Evolutionary conservation across 2,797 vertebrate genomes (phyloP), one percentile per base, ranked within the genome.

Genomic region (Lerista edwardsae): DNA sequence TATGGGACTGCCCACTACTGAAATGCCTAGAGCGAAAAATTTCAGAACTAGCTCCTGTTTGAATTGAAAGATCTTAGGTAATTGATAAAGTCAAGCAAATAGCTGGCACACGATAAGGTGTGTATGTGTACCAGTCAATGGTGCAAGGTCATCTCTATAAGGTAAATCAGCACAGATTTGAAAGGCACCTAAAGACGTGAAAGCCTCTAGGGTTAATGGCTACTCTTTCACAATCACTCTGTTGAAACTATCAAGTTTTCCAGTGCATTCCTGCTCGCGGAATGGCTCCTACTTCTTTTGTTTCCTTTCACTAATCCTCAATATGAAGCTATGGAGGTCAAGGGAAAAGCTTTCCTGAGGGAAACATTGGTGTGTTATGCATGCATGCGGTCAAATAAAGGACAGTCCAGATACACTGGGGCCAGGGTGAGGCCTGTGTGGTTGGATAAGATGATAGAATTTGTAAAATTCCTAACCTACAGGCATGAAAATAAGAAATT

Each of bases 231-330:
- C 29, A 67, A 51, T 79, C 25, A 12, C 19, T 67, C 19, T 25
- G 3, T 67, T 55, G 6, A 36, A 2, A 6, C 6, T 36, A 47
- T 34, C 19, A 57, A 69, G 51, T 12, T 47, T 61, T 14, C 55
- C 27, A 17, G 23, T 76, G 41, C 67, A 62, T 86, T 73, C 71
- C 29, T 80, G 11, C 15, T 74, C 10, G 12, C 75, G 83, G 69
- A 65, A 51, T 39, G 77, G 44, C 44, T 84, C 71, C 44, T n/a
- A 14, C 61, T 71, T 84, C 65, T 71, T 81, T 81, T 83, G 73
- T 68, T 68, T 76, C 11, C 8, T 41, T 17, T 17, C 31, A 25
- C 41, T 82, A 65, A 75, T 62, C 15, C 31, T 15, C 51, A 17
- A 61, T 76, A 41, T 21, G 12, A 51, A 69, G 84, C 59, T 36